Percentiles rank a stretch among this genome's conserved stretches.
phyloP scores from a whole-genome alignment of 2,797 vertebrate genomes.

The Trachops cirrhosus region DNA sequence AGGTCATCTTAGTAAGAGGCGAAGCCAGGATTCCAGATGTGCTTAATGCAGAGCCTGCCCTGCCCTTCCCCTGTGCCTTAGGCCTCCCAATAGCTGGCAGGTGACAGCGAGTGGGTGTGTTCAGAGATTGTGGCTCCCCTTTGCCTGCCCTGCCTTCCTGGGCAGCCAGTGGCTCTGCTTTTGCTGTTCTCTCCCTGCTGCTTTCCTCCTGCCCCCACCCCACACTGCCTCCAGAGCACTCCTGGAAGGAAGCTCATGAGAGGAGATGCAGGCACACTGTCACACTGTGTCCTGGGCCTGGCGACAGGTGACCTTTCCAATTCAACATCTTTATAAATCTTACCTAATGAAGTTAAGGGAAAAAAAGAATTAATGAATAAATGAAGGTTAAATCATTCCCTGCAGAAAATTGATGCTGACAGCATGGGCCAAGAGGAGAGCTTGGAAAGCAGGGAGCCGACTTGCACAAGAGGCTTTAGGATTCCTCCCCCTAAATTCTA shows the following conservation, averaged over 20 bases:
- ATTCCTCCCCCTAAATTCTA: constrained; percentile 56
- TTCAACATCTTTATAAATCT: constrained; percentile 84
- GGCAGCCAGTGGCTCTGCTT: background rate
- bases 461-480: constrained; percentile 67
- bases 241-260: background rate
- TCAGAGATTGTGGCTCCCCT: background rate
- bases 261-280: constrained; percentile 56
- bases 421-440: constrained; percentile 69
- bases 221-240: background rate
- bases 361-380: constrained; percentile 75
- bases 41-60: background rate
- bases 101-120: rapidly evolving
- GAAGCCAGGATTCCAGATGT: background rate
- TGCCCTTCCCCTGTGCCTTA: rapidly evolving
- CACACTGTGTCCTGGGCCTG: constrained; percentile 73
- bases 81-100: background rate
- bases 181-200: background rate
- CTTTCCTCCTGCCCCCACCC: too few species aligned
- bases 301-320: constrained; percentile 82
- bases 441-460: background rate
- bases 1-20: background rate
- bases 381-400: constrained; percentile 82
- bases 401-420: constrained; percentile 76
- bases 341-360: constrained; percentile 82
- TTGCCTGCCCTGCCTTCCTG: background rate